A percentile compares a stretch with the other conserved stretches of the same genome.
These are phyloP conservation scores for Drosophila basisetae DNA, from an alignment of 2,888 invertebrate genomes.

Conservation along the genomic window DNA sequence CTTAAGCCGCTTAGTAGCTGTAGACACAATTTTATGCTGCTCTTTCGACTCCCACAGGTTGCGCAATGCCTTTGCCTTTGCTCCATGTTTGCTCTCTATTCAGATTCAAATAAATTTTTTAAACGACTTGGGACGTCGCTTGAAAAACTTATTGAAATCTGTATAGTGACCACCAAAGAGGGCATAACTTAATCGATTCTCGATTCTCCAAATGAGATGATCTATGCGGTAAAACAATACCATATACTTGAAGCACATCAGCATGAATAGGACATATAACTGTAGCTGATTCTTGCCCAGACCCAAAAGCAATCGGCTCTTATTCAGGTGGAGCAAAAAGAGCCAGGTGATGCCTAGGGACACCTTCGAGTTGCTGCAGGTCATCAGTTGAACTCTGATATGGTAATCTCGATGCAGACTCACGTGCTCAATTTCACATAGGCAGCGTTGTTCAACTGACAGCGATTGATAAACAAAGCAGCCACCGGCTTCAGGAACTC, in stretches of 20 bases:
- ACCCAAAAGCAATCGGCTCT: slow-evolving; percentile 33
- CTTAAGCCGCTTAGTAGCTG: slow-evolving; percentile 55
- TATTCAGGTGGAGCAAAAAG: slow-evolving; percentile 41
- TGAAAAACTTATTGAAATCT: slow-evolving; percentile 55
- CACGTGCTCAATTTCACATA: slow-evolving; percentile 66
- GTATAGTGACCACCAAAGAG: slow-evolving; percentile 63
- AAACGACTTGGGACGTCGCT: slow-evolving; percentile 34
- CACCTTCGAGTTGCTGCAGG: slow-evolving; percentile 65
- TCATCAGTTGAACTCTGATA: slow-evolving; percentile 10
- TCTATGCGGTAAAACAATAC: slow-evolving; percentile 49
- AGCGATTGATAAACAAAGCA: slow-evolving; percentile 61
- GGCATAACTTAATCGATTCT: slow-evolving; percentile 54
- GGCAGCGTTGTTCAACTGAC: slow-evolving; percentile 54
- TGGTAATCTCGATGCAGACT: slow-evolving; percentile 26
- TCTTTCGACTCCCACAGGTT: background rate
- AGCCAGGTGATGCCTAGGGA: slow-evolving; percentile 52
- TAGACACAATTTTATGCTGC: background rate
- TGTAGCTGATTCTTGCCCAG: slow-evolving; percentile 38
- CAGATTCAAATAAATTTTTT: slow-evolving; percentile 53
- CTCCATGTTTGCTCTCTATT: slow-evolving; percentile 12
- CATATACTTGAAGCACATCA: slow-evolving; percentile 52
- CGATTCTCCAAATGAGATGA: slow-evolving; percentile 56
- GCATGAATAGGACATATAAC: slow-evolving; percentile 34
- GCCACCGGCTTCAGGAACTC: slow-evolving; percentile 66
- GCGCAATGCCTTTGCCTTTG: slow-evolving; percentile 14